phyloP scores from a whole-genome alignment of 2,113 vertebrate genomes.

The Protobothrops mucrosquamatus region DNA sequence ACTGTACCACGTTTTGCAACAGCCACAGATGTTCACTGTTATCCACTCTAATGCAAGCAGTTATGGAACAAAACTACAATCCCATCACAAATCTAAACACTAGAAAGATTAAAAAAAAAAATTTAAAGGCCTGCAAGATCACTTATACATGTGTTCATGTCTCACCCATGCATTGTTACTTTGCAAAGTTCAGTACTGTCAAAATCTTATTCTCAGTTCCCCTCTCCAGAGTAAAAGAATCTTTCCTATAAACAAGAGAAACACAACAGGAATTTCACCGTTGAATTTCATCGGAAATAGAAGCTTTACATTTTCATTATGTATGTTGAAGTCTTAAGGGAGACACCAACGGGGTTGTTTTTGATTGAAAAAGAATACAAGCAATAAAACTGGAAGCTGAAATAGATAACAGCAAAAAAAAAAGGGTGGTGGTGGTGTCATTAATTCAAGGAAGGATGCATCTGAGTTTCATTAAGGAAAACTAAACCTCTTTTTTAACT shows the following conservation, averaged over 20 bases:
- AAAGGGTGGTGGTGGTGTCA: not conserved
- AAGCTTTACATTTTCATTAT: conserved; percentile 23
- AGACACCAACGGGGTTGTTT: not conserved
- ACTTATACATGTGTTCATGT: not conserved
- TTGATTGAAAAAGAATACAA: not conserved
- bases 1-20: not conserved
- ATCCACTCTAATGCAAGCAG: not conserved
- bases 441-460: not conserved
- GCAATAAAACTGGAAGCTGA: not conserved
- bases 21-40: not conserved
- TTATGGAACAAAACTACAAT: not conserved
- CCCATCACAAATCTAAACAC: not conserved
- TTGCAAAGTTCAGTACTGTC: conserved; percentile 16
- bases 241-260: conserved; percentile 30
- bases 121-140: conserved; percentile 15
- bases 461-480: not conserved
- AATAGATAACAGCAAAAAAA: not conserved
- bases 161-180: conserved; percentile 32
- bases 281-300: not conserved
- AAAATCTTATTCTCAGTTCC: conserved; percentile 35
- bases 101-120: not conserved
- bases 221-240: conserved; percentile 42
- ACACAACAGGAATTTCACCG: conserved; percentile 16
- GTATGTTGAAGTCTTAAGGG: not conserved
- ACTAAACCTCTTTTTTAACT: not conserved